Base-by-base conservation (phyloP, 2,113 vertebrate species). In the Pelusios castaneus region DNA sequence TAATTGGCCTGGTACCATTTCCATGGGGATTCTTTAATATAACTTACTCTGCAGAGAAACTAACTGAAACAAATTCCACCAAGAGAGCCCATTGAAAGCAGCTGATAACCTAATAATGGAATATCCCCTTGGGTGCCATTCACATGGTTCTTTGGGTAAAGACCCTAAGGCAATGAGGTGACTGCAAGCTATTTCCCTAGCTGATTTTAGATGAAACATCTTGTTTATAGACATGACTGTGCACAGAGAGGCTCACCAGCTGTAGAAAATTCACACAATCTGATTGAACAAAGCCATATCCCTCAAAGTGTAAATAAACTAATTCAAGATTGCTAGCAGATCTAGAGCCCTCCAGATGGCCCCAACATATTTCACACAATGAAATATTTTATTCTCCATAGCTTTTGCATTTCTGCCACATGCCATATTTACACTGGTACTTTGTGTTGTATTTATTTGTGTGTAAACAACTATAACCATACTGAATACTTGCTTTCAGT, bases 301-400 rank as follows among this genome's bases (percentile, higher is more conserved):
- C 87, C 87, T 95, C 38, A 63, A 89, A 95, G 81, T 91, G 63
- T 95, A 95, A 95, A 94, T 95, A 96, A 96, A 96, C 54, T n/a
- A 85, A 87, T 88, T 92, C 70, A 91, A 92, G 87, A 95, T 87
- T 93, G 60, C 83, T 92, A 88, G 87, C 49, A 90, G 95, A 95
- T 93, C 92, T 95, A 90, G 80, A 87, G 67, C n/a, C 80, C 55
- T 85, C 94, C 95, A 97, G 94, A 93, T 96, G 94, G 70, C 87
- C 81, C 54, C 19, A 3, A 47, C 73, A 95, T 76, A 94, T 81
- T 88, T 41, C 80, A 88, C 73, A 95, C 92, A 38, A 88, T 60
- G 90, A 94, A 95, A 95, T 17, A 27, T 14, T 78, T n/a, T 82
- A 85, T 73, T 95, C 87, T 78, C 82, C 88, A 89, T 85, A 83